Evolutionary conservation across 1,140 invertebrate species (phyloP), one percentile per base, ranked within the genome.

Genomic region (Nephila pilipes): DNA sequence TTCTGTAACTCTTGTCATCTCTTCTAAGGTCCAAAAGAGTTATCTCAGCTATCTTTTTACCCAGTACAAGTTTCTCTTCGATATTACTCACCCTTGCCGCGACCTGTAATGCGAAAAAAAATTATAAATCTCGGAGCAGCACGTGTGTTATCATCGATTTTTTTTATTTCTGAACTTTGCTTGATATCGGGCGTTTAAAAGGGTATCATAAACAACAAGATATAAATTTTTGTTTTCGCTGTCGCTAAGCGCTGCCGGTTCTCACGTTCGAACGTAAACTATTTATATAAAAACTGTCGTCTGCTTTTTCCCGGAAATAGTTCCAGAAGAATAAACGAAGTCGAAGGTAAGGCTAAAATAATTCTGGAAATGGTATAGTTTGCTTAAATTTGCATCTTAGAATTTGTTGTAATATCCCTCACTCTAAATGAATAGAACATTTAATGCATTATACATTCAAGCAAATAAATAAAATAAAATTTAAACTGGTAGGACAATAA

Each of bases 171-270:
- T 75, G 69, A 75, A 75, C 69, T 75, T 75, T 75, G 69, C 29
- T 75, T 75, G 69, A 75, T 75, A 75, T 75, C 69, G 69, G 69
- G 69, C 69, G 29, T 75, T 75, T 75, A 75, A 75, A 75, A 75
- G 69, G 69, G 69, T 75, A 36, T 32, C 69, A 20, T 75, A 25
- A 20, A 75, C 69, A 36, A 32, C 69, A 32, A 32, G 69, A 75
- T 75, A 75, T 20, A 75, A 36, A 32, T 75, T 75, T 75, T 75
- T 75, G 69, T 75, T 36, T 65, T 36, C 69, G 69, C 18, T 75
- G 69, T 75, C 69, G 69, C 69, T 75, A 75, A 75, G 69, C 69
- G 69, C 69, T 75, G 12, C 14, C 3, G 32, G 3, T 75, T 36
- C 69, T 75, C 32, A 36, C 69, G 29, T 36, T 75, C 14, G 5